Base-by-base conservation (phyloP, 2,113 vertebrate species). In the Acanthisitta chloris region DNA sequence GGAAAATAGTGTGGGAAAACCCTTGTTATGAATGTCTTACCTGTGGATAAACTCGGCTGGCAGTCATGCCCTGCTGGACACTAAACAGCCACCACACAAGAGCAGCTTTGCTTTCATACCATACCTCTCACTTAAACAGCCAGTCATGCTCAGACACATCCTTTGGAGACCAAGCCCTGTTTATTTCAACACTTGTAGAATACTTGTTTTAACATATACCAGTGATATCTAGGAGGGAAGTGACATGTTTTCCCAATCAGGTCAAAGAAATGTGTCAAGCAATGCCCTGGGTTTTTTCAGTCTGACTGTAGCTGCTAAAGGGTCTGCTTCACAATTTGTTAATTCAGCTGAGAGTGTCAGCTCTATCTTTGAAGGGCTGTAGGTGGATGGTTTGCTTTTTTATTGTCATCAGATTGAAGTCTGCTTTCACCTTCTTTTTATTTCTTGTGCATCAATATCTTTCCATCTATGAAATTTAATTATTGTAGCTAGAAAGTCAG, bases 151-250 rank as follows among this genome's bases (percentile, higher is more conserved):
- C 65, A 87, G 69, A 52, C 84, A 91, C 57, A n/a, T 93, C 81
- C 66, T 65, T 71, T 33, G 89, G 84, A 94, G 95, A 52, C 52
- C 61, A 25, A 90, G 61, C 3, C 4, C 66, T 59, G 43, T 43
- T 90, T 73, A 91, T 94, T 93, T 94, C 95, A 72, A 67, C 14
- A 0, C 90, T 79, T 40, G 70, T 57, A 45, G 73, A 85, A 76
- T 80, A 76, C 85, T 91, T 91, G 66, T 92, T 94, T 94, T 81
- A 95, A 95, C 93, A 66, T 67, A 76, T 6, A 71, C 49, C 87
- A 79, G 84, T 29, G 80, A 42, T 77, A 83, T 64, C 79, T 85
- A 10, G 64, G 59, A 94, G 85, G 82, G 71, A 95, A 92, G 76
- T 90, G 90, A 45, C 79, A 77, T 86, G 76, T 85, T 94, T 93